Percentiles rank a stretch among this genome's conserved stretches.
These are phyloP conservation scores for Cladorhizidae sp. DNA, from an alignment of 37 sponge, comb jelly and placozoan species.

Conservation along the genomic window DNA sequence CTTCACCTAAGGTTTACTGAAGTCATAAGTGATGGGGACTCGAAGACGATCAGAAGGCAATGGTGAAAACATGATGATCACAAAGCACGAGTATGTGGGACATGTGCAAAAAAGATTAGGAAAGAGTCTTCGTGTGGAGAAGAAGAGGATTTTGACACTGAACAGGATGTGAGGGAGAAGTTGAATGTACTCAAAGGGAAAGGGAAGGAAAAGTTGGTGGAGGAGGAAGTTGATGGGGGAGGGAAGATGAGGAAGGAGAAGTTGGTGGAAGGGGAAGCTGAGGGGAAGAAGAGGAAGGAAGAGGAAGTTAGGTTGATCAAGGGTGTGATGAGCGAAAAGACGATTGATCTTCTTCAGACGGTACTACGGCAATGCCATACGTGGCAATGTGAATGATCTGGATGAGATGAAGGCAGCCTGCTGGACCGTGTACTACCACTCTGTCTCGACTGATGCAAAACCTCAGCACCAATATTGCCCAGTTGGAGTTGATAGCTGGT, in stretches of 20 bases:
- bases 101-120: too few relatives aligned
- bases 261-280: not conserved
- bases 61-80: too few relatives aligned
- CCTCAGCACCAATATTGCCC: constrained; percentile 28
- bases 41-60: too few relatives aligned
- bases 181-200: too few relatives aligned
- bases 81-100: too few relatives aligned
- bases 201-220: too few relatives aligned
- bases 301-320: not conserved
- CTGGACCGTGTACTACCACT: constrained; percentile 31
- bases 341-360: not conserved
- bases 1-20: not conserved
- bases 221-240: not conserved
- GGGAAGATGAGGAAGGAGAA: not conserved
- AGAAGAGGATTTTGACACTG: too few relatives aligned
- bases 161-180: too few relatives aligned
- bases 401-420: constrained; percentile 7
- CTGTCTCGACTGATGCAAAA: constrained; percentile 21
- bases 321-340: not conserved
- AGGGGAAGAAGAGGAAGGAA: not conserved
- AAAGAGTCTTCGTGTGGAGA: too few relatives aligned
- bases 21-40: constrained; percentile 16
- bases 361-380: constrained; percentile 47
- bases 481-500: constrained; percentile 1
- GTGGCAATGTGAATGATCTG: constrained; percentile 14